Conservation (phyloP, 2,888 invertebrate species). For the Bombyx huttoni region DNA sequence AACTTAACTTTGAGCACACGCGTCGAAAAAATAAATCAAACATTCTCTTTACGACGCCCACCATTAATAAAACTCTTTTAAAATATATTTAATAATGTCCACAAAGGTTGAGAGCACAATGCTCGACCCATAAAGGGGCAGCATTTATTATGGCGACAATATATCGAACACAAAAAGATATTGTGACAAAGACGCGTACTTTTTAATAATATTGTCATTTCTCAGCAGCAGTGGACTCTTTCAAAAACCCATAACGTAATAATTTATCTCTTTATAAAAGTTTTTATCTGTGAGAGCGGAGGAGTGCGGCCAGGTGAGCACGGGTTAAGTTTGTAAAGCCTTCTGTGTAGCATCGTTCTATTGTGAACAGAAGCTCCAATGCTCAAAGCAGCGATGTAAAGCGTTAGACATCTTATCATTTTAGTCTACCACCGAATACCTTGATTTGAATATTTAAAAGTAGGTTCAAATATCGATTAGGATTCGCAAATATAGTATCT, state of each 20-base stretch:
- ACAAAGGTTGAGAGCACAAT: conserved; percentile 66
- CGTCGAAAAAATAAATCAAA: conserved; percentile 73
- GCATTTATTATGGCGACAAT: conserved; percentile 72
- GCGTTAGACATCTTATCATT: background rate
- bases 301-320: conserved; percentile 53
- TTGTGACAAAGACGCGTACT: conserved; percentile 70
- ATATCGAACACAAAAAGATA: conserved; percentile 72
- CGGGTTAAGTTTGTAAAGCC: conserved; percentile 50
- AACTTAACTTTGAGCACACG: conserved; percentile 54
- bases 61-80: conserved; percentile 71
- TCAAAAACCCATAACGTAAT: conserved; percentile 71
- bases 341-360: conserved; percentile 13
- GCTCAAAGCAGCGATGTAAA: background rate
- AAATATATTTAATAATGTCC: conserved; percentile 73
- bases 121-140: conserved; percentile 63
- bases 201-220: conserved; percentile 74
- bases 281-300: conserved; percentile 63
- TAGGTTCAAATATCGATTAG: too few species aligned
- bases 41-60: conserved; percentile 61
- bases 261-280: conserved; percentile 72
- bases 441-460: background rate
- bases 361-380: background rate
- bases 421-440: background rate
- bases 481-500: too few species aligned
- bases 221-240: conserved; percentile 73